Evolutionary conservation across 2,113 vertebrate genomes (phyloP), one percentile per base, ranked within the genome.

Genomic region (Laticauda colubrina): DNA sequence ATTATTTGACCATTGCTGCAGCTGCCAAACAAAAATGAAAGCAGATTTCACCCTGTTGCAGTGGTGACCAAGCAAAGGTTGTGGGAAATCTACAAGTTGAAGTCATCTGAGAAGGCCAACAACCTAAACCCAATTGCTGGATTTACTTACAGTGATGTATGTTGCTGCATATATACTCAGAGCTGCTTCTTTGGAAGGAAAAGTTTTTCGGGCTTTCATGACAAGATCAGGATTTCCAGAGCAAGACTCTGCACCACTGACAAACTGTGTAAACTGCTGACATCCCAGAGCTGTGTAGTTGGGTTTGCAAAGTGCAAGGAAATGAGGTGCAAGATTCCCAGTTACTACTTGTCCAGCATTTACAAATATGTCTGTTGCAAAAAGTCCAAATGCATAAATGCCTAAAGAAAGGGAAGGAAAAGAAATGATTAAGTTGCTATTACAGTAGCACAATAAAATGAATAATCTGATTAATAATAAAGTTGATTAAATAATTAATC

Each of bases 271-370:
- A 0, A 98, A 98, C 95, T 99, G 98, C 95, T 99, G 98, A 96
- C 99, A 99, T 91, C 99, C 99, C 91, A 99, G 98, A 0, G 99
- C 99, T 0, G 99, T 99, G 95, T 98, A 99, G 98, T 99, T 99
- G 95, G 99, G 99, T 94, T 99, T 99, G 96, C 99, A 99, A 92
- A 99, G 98, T 15, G 99, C 99, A 96, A 99, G 98, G 96, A 99
- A 99, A 96, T 99, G 98, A 24, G 99, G 99, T 0, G 99, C 98
- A 95, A 99, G 98, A 95, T 99, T 99, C 54, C 99, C 99, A 53
- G 99, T 99, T 94, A 99, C 99, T 15, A 99, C 99, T 97, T 99
- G 99, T 94, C 99, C 99, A 12, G 99, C 99, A 91, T 99, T 99
- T 96, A 99, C 99, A 96, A 99, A 99, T 97, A 99, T 99, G 97